Percentiles rank a stretch among this genome's conserved stretches.
Conservation (phyloP, 2,888 invertebrate species). For the Chaetogeoica ovagalla region DNA sequence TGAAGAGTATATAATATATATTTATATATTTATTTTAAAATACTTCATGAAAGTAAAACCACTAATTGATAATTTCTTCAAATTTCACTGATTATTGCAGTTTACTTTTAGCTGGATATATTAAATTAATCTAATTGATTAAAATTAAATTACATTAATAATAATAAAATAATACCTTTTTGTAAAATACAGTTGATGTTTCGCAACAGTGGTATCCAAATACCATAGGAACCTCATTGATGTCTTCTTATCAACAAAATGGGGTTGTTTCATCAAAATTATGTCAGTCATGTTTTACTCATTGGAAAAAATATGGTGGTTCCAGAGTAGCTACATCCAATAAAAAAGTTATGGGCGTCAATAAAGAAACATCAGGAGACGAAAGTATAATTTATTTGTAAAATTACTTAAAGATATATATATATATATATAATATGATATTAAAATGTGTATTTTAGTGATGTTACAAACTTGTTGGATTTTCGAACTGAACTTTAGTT, state of each 20-base stretch:
- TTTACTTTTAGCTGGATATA: too few relatives aligned
- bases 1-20: too few relatives aligned
- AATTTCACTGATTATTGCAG: too few relatives aligned
- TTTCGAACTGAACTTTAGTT: too few relatives aligned
- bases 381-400: conserved; percentile 54
- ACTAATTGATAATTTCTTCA: too few relatives aligned
- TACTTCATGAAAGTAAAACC: too few relatives aligned
- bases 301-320: conserved; percentile 99
- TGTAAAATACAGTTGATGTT: neutral
- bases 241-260: conserved; percentile 31
- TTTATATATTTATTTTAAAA: too few relatives aligned
- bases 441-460: too few relatives aligned
- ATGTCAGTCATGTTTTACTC: conserved; percentile 92
- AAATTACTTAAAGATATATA: too few relatives aligned
- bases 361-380: conserved; percentile 61
- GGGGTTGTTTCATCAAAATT: conserved; percentile 64
- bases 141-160: neutral
- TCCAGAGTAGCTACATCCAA: conserved; percentile 75
- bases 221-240: conserved; percentile 65
- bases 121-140: neutral
- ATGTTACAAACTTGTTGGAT: too few relatives aligned
- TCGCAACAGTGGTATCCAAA: conserved; percentile 89
- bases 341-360: conserved; percentile 58
- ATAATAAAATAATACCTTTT: neutral
- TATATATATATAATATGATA: too few relatives aligned